These are phyloP conservation scores for Pollenia griseotomentosa DNA, from an alignment of 2,888 invertebrate species.

Conservation along the genomic window DNA sequence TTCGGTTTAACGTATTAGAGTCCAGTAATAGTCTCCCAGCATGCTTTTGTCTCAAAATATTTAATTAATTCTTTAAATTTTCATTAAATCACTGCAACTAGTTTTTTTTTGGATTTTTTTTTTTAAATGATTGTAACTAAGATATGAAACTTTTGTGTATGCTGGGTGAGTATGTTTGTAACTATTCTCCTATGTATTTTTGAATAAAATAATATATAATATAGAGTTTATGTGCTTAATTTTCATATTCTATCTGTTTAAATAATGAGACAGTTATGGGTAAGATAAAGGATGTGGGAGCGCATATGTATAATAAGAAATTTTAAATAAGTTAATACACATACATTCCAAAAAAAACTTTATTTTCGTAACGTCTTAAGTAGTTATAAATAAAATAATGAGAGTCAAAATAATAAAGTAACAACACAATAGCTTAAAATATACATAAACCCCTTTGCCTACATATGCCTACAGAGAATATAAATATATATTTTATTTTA, in stretches of 20 bases:
- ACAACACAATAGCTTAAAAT: background rate
- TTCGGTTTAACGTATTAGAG: too few species aligned
- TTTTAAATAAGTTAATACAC: too few species aligned
- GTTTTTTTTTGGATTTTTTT: too few species aligned
- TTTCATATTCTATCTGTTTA: constrained; percentile 81
- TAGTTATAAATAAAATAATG: constrained; percentile 23
- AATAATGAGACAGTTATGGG: constrained; percentile 68
- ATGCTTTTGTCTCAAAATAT: too few species aligned
- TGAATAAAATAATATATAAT: background rate
- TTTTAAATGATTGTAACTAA: too few species aligned
- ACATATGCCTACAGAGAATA: background rate
- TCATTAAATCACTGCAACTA: too few species aligned
- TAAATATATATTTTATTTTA: background rate
- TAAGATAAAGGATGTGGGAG: background rate
- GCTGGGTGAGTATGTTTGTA: too few species aligned
- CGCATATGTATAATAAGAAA: background rate
- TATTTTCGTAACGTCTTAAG: constrained; percentile 7
- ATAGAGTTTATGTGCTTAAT: constrained; percentile 75
- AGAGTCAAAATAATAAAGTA: background rate
- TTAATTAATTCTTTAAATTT: too few species aligned
- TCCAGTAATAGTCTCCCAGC: too few species aligned
- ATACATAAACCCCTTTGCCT: background rate
- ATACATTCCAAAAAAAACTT: background rate
- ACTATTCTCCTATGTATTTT: background rate
- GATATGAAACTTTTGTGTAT: too few species aligned